phyloP scores from a whole-genome alignment of 2,113 vertebrate genomes.

The Notiomystis cincta region DNA sequence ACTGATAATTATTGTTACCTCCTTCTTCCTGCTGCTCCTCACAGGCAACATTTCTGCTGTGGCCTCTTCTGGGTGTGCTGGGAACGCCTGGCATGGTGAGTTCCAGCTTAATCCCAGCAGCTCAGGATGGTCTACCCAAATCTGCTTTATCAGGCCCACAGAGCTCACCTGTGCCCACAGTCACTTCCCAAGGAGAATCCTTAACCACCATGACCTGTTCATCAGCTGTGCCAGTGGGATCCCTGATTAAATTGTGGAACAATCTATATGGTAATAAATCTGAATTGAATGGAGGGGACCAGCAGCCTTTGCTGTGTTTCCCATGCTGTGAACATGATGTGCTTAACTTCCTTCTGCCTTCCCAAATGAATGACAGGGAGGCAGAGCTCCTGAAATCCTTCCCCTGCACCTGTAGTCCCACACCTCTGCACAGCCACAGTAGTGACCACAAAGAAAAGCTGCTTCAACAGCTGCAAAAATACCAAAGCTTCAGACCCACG shows the following conservation, averaged over 20 bases:
- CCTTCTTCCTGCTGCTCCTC: not conserved
- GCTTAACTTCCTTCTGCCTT: not conserved
- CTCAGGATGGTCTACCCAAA: accelerated
- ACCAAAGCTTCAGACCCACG: not conserved
- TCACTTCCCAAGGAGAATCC: not conserved
- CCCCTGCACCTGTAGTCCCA: not conserved
- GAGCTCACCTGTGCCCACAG: not conserved
- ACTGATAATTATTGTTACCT: not conserved
- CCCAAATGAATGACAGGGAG: not conserved
- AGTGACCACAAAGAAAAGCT: not conserved
- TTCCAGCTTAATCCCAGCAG: not conserved
- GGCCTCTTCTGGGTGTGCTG: not conserved
- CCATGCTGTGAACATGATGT: not conserved
- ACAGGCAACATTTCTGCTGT: not conserved
- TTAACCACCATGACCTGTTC: not conserved
- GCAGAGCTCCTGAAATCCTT: not conserved
- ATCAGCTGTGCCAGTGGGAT: not conserved
- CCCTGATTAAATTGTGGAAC: not conserved
- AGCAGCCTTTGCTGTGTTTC: not conserved
- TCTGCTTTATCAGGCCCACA: not conserved
- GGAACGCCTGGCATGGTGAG: accelerated
- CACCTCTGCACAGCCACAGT: not conserved
- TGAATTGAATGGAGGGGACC: not conserved
- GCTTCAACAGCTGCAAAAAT: not conserved
- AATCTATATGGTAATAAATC: not conserved